Evolutionary conservation across 2,113 vertebrate genomes (phyloP), one percentile per base, ranked within the genome.

Genomic region (Dascyllus trimaculatus): DNA sequence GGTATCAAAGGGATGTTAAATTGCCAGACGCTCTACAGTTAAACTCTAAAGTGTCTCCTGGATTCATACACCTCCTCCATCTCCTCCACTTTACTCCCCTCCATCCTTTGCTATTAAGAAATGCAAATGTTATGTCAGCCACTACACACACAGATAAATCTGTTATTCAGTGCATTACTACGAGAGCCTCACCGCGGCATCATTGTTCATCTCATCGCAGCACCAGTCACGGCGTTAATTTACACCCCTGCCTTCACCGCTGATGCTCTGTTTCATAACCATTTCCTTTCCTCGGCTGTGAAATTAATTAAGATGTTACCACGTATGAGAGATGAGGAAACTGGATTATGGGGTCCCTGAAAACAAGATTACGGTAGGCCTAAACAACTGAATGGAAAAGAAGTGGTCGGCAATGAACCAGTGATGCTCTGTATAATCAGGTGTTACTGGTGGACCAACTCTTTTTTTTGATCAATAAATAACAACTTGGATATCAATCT

Each of bases 61-160:
- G 75, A 85, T 85, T 80, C 74, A 84, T 58, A 51, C n/a, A 54
- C 29, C 29, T 35, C 38, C 64, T 74, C 58, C 52, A 58, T 67
- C 38, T 54, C 32, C 32, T 21, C 49, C 32, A 17, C 58, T 48
- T 51, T 24, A 1, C 52, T 59, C 32, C 9, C 26, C 57, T 52
- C 40, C 46, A 13, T 82, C 43, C 61, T 84, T 75, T 80, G 81
- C 76, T 61, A 78, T 89, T 87, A 89, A 85, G 71, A 87, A 87
- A 92, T 88, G 87, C 84, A 91, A 92, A 92, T 88, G 71, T 85
- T 89, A 75, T 81, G 82, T 89, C 85, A 81, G 22, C 78, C 85
- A 59, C 73, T 76, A 74, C 76, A 80, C n/a, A 21, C 46, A 22
- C 45, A 81, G 79, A 90, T 86, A 80, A 85, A 91, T 89, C 68